phyloP scores from a whole-genome alignment of 2,888 invertebrate genomes.

The Morpho achilles region DNA sequence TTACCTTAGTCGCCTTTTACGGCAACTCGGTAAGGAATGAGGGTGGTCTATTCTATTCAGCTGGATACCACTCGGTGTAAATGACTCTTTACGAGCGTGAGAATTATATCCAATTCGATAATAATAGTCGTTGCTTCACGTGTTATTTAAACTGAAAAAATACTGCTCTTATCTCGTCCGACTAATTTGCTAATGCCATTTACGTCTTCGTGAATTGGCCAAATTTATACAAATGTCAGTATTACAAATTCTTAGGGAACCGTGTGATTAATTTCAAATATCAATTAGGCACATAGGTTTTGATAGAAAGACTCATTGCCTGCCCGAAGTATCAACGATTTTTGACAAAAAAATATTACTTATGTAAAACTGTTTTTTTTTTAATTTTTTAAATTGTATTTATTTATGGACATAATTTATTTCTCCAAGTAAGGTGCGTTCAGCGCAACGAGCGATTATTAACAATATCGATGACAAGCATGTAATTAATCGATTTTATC shows the following conservation, averaged over 20 bases:
- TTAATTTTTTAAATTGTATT: no score
- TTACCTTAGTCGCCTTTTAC: no score
- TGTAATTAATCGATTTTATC: constrained; percentile 10
- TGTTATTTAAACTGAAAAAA: constrained; percentile 27
- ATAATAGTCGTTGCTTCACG: constrained; percentile 31
- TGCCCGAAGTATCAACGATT: no score
- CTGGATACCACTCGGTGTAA: no score
- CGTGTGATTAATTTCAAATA: background rate
- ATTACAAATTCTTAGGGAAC: background rate
- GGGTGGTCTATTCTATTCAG: no score
- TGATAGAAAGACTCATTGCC: no score
- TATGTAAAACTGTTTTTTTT: no score
- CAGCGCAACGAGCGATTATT: background rate
- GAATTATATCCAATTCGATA: constrained; percentile 30
- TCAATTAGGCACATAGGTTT: background rate
- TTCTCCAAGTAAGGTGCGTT: background rate
- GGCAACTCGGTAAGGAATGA: no score
- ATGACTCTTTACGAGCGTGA: constrained; percentile 19
- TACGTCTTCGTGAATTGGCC: constrained; percentile 9
- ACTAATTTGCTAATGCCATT: constrained; percentile 14
- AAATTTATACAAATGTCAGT: constrained; percentile 12
- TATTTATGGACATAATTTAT: no score
- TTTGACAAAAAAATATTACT: no score
- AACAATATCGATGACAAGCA: constrained; percentile 4
- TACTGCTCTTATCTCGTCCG: constrained; percentile 22